Base-by-base conservation (phyloP, 1,140 invertebrate species). In the Tetramorium parvispinum region DNA sequence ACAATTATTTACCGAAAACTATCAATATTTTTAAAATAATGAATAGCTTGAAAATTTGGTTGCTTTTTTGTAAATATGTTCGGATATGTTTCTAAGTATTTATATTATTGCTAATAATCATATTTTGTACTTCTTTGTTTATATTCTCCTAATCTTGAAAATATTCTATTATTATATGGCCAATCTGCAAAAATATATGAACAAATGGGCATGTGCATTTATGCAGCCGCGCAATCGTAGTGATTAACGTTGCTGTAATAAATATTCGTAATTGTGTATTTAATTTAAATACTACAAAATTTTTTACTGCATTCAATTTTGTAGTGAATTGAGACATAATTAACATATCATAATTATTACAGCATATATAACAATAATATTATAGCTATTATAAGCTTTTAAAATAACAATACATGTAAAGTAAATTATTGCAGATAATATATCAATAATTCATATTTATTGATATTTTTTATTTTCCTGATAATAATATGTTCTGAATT, bases 131-230 rank as follows among this genome's bases (percentile, higher is more conserved):
- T 70, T 85, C 55, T 88, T 73, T 73, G 49, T 46, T 85, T 55
- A 71, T 11, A 59, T 73, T 16, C 21, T 8, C 13, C 21, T 32
- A 63, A 49, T 53, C 21, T 85, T 16, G 24, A 77, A n/a, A 51
- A 77, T 65, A 68, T 65, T 53, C 13, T 37, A 7, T 61, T 37
- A 7, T 61, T 53, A 32, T 65, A 51, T 61, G 18, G 18, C 61
- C 85, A 78, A 91, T 89, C 88, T 88, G 89, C 88, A 91, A 89
- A 87, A 91, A 88, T 91, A 87, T 65, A 21, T 73, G 40, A 43
- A 65, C 83, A 11, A 78, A 59, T 63, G 61, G 55, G 55, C 37
- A 57, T 65, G 66, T 51, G 8, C 24, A 76, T 4, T 61, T 79
- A 65, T 63, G 43, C 53, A 51, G 46, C 75, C 24, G 27, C 40